phyloP scores from a whole-genome alignment of 2,888 invertebrate genomes.

The Ptychoptera albimana region DNA sequence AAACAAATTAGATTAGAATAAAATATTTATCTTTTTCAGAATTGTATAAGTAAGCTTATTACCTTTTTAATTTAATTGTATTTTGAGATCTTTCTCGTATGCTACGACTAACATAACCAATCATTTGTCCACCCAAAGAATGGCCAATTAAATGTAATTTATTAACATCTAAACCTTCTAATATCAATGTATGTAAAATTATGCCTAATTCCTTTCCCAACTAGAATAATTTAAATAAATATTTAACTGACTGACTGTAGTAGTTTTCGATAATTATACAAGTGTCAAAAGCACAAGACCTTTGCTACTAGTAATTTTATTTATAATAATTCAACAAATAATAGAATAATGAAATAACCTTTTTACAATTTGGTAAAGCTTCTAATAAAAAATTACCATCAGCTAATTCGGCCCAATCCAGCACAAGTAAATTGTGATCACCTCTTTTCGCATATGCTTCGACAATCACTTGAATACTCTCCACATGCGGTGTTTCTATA shows the following conservation, averaged over 20 bases:
- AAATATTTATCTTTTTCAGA: too few relatives aligned
- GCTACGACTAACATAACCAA: constrained; percentile 24
- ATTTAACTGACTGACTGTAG: neutral
- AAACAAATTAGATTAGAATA: too few relatives aligned
- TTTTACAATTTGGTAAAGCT: constrained; percentile 21
- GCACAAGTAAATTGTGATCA: constrained; percentile 23
- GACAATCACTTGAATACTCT: constrained; percentile 36
- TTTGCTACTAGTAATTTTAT: neutral
- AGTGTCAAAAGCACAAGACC: too few relatives aligned
- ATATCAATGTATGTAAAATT: constrained; percentile 20
- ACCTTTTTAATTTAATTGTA: constrained; percentile 15
- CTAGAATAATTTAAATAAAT: constrained; percentile 8
- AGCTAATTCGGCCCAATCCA: constrained; percentile 28
- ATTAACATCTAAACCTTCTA: constrained; percentile 21
- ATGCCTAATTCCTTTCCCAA: constrained; percentile 22
- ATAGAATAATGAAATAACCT: too few relatives aligned
- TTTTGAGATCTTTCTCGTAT: constrained; percentile 15
- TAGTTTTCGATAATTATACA: too few relatives aligned
- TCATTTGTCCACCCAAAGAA: constrained; percentile 27
- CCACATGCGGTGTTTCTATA: constrained; percentile 38
- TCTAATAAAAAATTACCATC: constrained; percentile 28
- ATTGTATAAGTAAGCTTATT: too few relatives aligned
- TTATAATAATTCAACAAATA: neutral
- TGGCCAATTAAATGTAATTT: constrained; percentile 27
- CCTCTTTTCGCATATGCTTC: constrained; percentile 24